A percentile compares a stretch with the other conserved stretches of the same genome.
phyloP scores from a whole-genome alignment of 2,888 invertebrate species.

The Diarsia dahlii region DNA sequence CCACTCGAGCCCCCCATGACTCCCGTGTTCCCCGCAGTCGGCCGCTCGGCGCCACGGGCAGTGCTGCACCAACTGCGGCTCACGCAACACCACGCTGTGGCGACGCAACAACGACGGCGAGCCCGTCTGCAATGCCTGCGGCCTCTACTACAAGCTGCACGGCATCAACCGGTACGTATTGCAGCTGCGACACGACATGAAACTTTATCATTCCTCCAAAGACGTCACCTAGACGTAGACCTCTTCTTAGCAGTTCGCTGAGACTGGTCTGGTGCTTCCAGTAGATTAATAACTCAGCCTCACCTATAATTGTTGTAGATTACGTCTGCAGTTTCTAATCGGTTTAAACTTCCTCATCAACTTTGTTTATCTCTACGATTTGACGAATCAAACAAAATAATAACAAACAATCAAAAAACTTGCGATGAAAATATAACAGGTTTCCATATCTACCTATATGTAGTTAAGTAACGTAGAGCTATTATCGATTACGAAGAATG shows the following conservation, averaged over 20 bases:
- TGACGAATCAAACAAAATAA: background rate
- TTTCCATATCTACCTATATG: too few relatives aligned
- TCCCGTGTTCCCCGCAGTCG: slow-evolving; percentile 90
- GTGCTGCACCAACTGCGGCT: slow-evolving; percentile 99
- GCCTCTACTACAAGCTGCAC: slow-evolving; percentile 98
- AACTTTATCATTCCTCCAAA: background rate
- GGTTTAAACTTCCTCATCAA: background rate
- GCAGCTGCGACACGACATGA: background rate
- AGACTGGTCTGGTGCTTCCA: background rate
- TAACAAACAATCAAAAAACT: background rate
- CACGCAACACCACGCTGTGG: slow-evolving; percentile 99
- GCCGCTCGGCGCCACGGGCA: slow-evolving; percentile 97
- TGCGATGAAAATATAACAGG: background rate
- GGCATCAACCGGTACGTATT: slow-evolving; percentile 93
- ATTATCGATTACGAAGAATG: background rate
- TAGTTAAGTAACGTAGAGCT: background rate
- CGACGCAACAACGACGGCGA: slow-evolving; percentile 99
- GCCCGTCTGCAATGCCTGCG: slow-evolving; percentile 99
- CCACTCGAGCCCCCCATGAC: slow-evolving; percentile 1
- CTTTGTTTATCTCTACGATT: background rate
- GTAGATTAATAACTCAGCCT: background rate
- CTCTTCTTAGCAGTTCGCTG: background rate
- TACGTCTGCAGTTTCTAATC: background rate
- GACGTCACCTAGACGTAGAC: background rate
- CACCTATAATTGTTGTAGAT: too few relatives aligned